Evolutionary conservation across 2,113 vertebrate genomes (phyloP).

Genomic region (Trichechus manatus): DNA sequence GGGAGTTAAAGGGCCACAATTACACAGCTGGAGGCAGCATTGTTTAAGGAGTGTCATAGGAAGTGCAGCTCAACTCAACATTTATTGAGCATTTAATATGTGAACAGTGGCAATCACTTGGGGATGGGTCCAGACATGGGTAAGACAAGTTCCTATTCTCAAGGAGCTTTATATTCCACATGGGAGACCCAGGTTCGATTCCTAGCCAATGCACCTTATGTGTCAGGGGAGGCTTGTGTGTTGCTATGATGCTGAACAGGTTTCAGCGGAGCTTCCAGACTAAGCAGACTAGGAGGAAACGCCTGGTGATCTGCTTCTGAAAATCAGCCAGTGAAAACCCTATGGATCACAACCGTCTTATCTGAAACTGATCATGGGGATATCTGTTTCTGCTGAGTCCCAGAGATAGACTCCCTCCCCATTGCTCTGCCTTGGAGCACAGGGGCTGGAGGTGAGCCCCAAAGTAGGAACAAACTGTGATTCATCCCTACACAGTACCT

Average conservation of each 20-base stretch:
- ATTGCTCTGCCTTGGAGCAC: background rate
- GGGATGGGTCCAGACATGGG: background rate
- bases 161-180: background rate
- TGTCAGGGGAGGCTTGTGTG: background rate
- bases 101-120: rapidly evolving
- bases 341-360: background rate
- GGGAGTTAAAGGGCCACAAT: background rate
- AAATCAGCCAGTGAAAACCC: background rate
- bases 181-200: background rate
- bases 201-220: background rate
- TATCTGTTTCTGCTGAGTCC: background rate
- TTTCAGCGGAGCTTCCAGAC: too few relatives aligned
- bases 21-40: background rate
- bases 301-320: background rate
- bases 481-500: background rate
- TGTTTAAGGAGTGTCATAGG: background rate
- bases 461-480: background rate
- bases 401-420: background rate
- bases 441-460: background rate
- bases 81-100: too few relatives aligned
- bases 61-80: background rate
- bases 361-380: background rate
- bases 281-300: background rate
- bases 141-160: background rate
- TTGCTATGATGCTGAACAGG: background rate